Percentiles rank a stretch among this genome's conserved stretches.
These are phyloP conservation scores for Psittacula echo DNA, from an alignment of 2,797 vertebrate genomes.

Conservation along the genomic window DNA sequence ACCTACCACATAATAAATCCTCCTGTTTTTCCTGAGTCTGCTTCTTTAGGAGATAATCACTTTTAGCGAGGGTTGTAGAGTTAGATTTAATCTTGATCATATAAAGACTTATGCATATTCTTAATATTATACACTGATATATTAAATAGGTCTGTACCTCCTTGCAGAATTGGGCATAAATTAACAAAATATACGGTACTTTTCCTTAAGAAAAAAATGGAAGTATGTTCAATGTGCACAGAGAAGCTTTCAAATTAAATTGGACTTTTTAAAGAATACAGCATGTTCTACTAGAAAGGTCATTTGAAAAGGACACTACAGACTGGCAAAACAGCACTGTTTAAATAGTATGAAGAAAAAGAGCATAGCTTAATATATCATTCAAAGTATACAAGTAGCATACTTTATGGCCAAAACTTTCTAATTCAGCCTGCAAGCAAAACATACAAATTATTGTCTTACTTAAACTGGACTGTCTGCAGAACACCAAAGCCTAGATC, in stretches of 20 bases:
- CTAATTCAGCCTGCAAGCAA: not conserved
- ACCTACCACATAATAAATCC: not conserved
- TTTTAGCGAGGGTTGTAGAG: not conserved
- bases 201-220: not conserved
- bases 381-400: not conserved
- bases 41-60: not conserved
- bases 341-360: not conserved
- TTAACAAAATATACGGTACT: conserved; percentile 1
- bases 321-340: not conserved
- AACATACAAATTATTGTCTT: not conserved
- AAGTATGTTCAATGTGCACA: not conserved
- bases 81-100: not conserved
- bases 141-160: not conserved
- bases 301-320: not conserved
- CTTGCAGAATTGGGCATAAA: not conserved
- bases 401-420: not conserved
- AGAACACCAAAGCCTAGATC: not conserved
- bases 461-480: not conserved
- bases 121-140: not conserved
- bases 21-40: not conserved
- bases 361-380: not conserved
- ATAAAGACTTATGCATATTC: not conserved
- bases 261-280: not conserved
- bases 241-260: conserved; percentile 12
- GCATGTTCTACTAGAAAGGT: conserved; percentile 13